Percentiles rank a stretch among this genome's conserved stretches.
phyloP scores from a whole-genome alignment of 2,888 invertebrate species.

The Drepanosiphum platanoidis region DNA sequence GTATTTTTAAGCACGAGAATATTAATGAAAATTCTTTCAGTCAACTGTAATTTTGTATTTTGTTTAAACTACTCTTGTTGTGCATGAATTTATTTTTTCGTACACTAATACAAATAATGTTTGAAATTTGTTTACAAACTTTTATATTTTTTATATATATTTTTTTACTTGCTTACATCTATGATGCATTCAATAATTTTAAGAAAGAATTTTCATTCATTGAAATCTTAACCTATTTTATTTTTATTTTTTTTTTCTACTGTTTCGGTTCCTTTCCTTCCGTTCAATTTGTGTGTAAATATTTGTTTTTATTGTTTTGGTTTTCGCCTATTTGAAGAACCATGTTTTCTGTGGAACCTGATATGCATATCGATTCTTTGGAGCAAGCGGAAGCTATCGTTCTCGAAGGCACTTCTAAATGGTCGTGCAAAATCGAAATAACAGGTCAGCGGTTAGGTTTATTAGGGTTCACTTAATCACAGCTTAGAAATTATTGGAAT shows the following conservation, averaged over 20 bases:
- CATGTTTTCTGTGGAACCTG: conserved; percentile 96
- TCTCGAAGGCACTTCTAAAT: conserved; percentile 98
- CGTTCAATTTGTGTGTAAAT: conserved; percentile 64
- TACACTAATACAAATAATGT: conserved; percentile 17
- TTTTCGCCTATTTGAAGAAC: conserved; percentile 74
- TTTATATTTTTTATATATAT: neutral
- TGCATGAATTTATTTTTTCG: conserved; percentile 41
- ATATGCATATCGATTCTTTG: conserved; percentile 97
- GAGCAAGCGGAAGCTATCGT: conserved; percentile 97
- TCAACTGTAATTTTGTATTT: conserved; percentile 41
- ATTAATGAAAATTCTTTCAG: conserved; percentile 57
- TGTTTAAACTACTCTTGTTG: conserved; percentile 33
- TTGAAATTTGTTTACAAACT: conserved; percentile 11
- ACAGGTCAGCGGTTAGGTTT: conserved; percentile 78
- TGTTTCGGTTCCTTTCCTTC: conserved; percentile 66
- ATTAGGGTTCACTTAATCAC: conserved; percentile 55
- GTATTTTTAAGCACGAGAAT: conserved; percentile 56
- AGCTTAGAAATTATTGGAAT: conserved; percentile 46
- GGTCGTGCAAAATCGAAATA: conserved; percentile 99
- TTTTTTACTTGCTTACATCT: conserved; percentile 41
- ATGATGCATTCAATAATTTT: conserved; percentile 24
- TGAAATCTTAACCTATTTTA: conserved; percentile 19
- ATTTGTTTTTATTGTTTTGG: conserved; percentile 64
- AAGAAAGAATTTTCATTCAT: conserved; percentile 59
- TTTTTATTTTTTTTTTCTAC: conserved; percentile 67